These are phyloP conservation scores for Oscarella lobularis DNA, from an alignment of 37 sponge, comb jelly and placozoan species.

Conservation along the genomic window DNA sequence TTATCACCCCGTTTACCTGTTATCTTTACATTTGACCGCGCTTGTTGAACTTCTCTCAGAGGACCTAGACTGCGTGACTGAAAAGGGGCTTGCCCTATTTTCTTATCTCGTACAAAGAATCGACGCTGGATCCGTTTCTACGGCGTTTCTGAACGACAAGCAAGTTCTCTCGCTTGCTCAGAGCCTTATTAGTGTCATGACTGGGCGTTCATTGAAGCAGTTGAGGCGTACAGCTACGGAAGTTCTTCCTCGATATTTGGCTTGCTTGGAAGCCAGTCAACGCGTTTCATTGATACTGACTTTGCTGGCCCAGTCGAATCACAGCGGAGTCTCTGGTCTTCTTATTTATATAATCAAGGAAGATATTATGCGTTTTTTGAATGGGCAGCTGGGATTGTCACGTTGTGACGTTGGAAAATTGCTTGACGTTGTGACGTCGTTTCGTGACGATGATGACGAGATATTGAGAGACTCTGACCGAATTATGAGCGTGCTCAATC, in stretches of 20 bases:
- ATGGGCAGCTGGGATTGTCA: no score
- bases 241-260: neutral
- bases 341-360: neutral
- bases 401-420: neutral
- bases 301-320: neutral
- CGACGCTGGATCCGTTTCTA: neutral
- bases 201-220: neutral
- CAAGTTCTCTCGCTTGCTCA: neutral
- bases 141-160: neutral
- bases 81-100: neutral
- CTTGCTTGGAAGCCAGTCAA: neutral
- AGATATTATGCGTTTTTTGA: neutral
- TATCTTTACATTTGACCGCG: neutral
- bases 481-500: neutral
- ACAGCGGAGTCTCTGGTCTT: neutral
- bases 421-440: neutral
- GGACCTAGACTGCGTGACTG: neutral
- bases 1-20: neutral
- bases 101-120: neutral
- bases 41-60: neutral
- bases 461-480: neutral
- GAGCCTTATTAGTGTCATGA: neutral
- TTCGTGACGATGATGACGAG: neutral
- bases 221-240: neutral
- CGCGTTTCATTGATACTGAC: neutral